A percentile compares a stretch with the other conserved stretches of the same genome.
These are phyloP conservation scores for Micromys minutus DNA, from an alignment of 2,113 vertebrate species.

Conservation along the genomic window DNA sequence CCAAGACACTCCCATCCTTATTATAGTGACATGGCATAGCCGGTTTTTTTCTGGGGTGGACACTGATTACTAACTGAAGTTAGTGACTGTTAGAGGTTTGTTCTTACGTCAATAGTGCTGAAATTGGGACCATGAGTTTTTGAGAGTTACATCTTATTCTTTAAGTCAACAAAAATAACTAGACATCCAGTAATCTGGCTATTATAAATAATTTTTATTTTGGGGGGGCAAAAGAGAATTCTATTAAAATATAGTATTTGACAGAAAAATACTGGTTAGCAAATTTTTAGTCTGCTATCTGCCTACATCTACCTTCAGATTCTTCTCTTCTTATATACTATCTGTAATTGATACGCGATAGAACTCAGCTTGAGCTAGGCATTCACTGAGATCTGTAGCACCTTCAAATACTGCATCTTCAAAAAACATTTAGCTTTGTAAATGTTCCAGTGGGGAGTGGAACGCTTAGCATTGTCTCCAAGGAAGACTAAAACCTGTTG, in stretches of 20 bases:
- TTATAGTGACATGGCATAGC: background rate
- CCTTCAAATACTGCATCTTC: conserved; percentile 25
- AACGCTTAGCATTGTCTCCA: background rate
- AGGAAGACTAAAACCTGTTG: background rate
- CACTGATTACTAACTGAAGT: conserved; percentile 49
- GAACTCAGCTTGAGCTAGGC: background rate
- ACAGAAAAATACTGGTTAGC: background rate
- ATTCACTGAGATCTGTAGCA: conserved; percentile 1
- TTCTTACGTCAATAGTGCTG: background rate
- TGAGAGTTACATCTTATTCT: background rate
- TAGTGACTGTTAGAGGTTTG: background rate
- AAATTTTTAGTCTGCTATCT: conserved; percentile 10
- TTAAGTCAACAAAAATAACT: background rate
- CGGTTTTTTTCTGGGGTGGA: conserved; percentile 33
- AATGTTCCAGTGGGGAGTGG: background rate
- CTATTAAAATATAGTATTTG: conserved; percentile 32
- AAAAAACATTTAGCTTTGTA: conserved; percentile 27
- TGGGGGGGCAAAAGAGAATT: background rate
- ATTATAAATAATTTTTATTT: conserved; percentile 1
- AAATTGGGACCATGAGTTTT: conserved; percentile 26
- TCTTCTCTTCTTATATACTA: background rate
- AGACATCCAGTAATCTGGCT: background rate
- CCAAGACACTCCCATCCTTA: background rate
- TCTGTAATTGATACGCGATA: background rate
- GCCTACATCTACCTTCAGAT: background rate